These are phyloP conservation scores for Sphaeramia orbicularis DNA, from an alignment of 2,797 vertebrate genomes.

Conservation along the genomic window DNA sequence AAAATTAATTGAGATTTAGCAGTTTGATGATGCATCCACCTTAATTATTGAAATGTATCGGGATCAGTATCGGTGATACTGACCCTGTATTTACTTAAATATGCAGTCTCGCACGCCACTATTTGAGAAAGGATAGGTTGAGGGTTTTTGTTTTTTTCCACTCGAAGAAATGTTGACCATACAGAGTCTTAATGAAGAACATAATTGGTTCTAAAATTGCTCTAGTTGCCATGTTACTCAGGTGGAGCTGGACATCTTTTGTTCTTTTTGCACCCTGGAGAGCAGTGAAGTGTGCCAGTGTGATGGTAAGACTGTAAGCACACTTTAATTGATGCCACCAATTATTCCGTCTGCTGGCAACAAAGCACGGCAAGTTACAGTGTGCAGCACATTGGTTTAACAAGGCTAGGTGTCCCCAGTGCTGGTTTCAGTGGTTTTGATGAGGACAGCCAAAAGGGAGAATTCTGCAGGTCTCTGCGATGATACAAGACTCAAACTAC, in stretches of 20 bases:
- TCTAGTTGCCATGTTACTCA: constrained; percentile 8
- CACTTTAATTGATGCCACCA: constrained; percentile 78
- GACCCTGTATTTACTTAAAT: too few species aligned
- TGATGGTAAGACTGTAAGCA: constrained; percentile 66
- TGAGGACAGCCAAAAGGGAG: constrained; percentile 35
- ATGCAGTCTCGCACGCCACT: too few species aligned
- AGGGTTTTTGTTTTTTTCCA: too few species aligned
- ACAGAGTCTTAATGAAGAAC: constrained; percentile 19
- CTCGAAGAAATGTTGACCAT: constrained; percentile 1
- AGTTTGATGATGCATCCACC: too few species aligned
- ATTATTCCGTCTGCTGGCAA: constrained; percentile 71
- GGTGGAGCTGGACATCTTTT: constrained; percentile 36
- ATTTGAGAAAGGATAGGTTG: too few species aligned
- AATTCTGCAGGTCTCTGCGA: constrained; percentile 35
- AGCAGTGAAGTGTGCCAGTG: constrained; percentile 34
- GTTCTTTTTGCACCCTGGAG: constrained; percentile 22
- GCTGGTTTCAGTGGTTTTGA: constrained; percentile 54
- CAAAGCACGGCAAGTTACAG: constrained; percentile 66
- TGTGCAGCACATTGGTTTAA: constrained; percentile 61
- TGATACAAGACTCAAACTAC: constrained; percentile 43
- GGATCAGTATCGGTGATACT: too few species aligned
- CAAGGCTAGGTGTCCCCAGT: constrained; percentile 56
- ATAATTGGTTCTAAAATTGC: constrained; percentile 35
- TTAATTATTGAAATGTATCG: too few species aligned
- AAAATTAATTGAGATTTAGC: too few species aligned